A percentile compares a stretch with the other conserved stretches of the same genome.
Evolutionary conservation across 2,797 vertebrate species (phyloP).

Genomic region (Enoplosus armatus): DNA sequence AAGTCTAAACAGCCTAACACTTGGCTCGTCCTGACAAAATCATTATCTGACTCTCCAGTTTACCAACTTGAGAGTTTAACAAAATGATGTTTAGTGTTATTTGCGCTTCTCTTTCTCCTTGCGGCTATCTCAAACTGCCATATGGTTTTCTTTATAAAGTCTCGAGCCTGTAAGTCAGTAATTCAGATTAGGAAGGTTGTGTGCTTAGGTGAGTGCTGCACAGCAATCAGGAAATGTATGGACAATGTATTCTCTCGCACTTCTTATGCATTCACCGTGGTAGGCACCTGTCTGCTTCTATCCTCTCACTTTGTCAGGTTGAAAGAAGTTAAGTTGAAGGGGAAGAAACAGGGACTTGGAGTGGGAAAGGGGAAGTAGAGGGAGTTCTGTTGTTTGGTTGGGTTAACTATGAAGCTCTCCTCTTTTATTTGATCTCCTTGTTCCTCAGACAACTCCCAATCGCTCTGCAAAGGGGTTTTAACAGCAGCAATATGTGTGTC

Average conservation of each 20-base stretch:
- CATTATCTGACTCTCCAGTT: conserved; percentile 52
- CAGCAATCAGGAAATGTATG: conserved; percentile 62
- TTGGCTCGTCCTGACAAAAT: conserved; percentile 44
- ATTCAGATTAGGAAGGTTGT: conserved; percentile 40
- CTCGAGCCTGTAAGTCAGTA: conserved; percentile 32
- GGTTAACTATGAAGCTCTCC: conserved; percentile 52
- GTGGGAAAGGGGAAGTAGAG: conserved; percentile 31
- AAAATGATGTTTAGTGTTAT: conserved; percentile 42
- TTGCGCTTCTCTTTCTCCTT: conserved; percentile 28
- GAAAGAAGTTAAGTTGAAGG: conserved; percentile 47
- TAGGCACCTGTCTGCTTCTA: conserved; percentile 60
- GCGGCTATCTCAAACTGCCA: conserved; percentile 42
- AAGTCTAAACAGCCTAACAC: conserved; percentile 52
- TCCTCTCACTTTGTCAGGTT: conserved; percentile 52
- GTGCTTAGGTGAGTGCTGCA: conserved; percentile 33
- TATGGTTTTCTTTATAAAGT: conserved; percentile 51
- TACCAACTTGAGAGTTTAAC: conserved; percentile 45
- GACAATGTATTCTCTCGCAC: conserved; percentile 46
- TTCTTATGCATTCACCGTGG: conserved; percentile 51
- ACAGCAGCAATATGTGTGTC: conserved; percentile 53
- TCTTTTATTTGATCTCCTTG: conserved; percentile 54
- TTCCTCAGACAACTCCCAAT: conserved; percentile 44
- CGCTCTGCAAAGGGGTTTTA: conserved; percentile 31
- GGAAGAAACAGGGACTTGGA: conserved; percentile 39
- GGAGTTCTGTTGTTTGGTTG: conserved; percentile 48